Percentiles rank a stretch among this genome's conserved stretches.
Evolutionary conservation across 2,113 vertebrate species (phyloP).

Genomic region (Trematomus loennbergii): DNA sequence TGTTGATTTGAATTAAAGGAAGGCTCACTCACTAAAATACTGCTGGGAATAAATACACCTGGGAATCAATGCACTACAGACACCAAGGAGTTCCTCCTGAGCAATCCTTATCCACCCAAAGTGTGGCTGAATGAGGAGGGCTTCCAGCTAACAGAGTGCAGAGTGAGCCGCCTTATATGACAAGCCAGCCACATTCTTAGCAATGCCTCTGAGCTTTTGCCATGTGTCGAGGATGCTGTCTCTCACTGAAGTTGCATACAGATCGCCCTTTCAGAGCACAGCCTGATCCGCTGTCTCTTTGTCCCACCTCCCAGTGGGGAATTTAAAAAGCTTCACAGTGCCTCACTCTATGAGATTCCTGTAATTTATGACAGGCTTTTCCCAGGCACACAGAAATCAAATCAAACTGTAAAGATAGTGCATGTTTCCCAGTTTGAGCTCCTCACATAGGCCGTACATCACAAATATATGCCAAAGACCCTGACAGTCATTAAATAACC

Average conservation of each 20-base stretch:
- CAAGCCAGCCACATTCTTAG: constrained; percentile 57
- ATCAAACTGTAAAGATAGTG: constrained; percentile 77
- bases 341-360: constrained; percentile 62
- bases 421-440: constrained; percentile 73
- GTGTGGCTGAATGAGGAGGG: constrained; percentile 20
- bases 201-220: constrained; percentile 65
- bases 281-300: constrained; percentile 52
- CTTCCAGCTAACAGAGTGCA: constrained; percentile 34
- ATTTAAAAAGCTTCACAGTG: constrained; percentile 64
- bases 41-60: constrained; percentile 30
- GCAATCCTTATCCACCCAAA: constrained; percentile 27
- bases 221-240: constrained; percentile 65
- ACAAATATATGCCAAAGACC: constrained; percentile 68
- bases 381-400: constrained; percentile 71
- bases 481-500: constrained; percentile 77
- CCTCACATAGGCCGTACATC: constrained; percentile 57
- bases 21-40: constrained; percentile 36
- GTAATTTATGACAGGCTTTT: constrained; percentile 75
- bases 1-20: constrained; percentile 56
- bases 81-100: constrained; percentile 15
- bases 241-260: constrained; percentile 68
- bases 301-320: constrained; percentile 56
- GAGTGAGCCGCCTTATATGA: constrained; percentile 50
- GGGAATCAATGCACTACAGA: constrained; percentile 10
- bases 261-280: constrained; percentile 60